A percentile compares a stretch with the other conserved stretches of the same genome.
phyloP scores from a whole-genome alignment of 2,888 invertebrate genomes.

The Tanypteryx hageni region DNA sequence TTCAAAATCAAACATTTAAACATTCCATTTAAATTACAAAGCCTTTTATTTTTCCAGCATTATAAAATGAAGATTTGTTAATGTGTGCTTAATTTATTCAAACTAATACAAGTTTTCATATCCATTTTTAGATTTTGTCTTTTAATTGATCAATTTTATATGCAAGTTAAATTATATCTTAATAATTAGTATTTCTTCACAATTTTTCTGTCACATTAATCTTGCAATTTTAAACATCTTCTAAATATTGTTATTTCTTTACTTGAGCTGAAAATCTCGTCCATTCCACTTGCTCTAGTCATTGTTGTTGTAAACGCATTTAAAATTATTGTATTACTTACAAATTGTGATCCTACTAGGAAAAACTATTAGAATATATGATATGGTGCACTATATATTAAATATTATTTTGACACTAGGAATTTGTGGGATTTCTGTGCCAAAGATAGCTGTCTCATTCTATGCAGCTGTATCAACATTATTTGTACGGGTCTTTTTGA shows the following conservation, averaged over 20 bases:
- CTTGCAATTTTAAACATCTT: background rate
- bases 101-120: background rate
- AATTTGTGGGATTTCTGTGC: background rate
- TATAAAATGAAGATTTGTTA: background rate
- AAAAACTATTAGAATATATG: background rate
- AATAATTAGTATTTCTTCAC: background rate
- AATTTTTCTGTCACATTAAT: background rate
- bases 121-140: background rate
- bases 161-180: background rate
- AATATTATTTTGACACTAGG: background rate
- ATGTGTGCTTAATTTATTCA: background rate
- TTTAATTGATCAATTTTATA: background rate
- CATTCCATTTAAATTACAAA: background rate
- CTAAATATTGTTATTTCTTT: background rate
- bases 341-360: slow-evolving; percentile 5
- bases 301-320: slow-evolving; percentile 18
- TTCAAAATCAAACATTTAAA: background rate
- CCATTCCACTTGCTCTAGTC: slow-evolving; percentile 56
- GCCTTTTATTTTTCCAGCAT: background rate
- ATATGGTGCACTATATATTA: background rate
- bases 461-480: background rate
- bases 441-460: background rate
- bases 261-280: background rate
- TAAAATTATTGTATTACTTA: background rate
- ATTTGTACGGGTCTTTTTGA: slow-evolving; percentile 5